A percentile compares a stretch with the other conserved stretches of the same genome.
phyloP scores from a whole-genome alignment of 2,113 vertebrate genomes.

The Fregata magnificens region DNA sequence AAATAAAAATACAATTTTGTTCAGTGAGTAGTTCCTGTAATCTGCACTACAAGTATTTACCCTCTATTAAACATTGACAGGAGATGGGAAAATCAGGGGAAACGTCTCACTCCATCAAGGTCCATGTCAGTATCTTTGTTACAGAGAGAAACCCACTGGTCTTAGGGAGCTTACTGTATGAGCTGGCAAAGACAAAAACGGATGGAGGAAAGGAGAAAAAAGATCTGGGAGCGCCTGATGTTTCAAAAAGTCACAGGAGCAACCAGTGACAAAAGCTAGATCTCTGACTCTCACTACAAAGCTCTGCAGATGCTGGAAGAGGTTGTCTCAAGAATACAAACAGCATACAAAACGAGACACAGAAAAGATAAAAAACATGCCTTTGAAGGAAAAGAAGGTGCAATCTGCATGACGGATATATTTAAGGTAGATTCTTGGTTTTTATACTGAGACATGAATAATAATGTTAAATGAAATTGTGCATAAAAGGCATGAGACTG shows the following conservation, averaged over 20 bases:
- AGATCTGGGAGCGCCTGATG: rapidly evolving
- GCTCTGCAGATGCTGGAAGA: not conserved
- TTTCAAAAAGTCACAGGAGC: not conserved
- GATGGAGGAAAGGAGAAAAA: not conserved
- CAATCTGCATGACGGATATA: not conserved
- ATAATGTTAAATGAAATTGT: not conserved
- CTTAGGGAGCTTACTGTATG: not conserved
- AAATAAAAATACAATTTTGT: not conserved
- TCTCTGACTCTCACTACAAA: not conserved
- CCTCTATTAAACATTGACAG: not conserved
- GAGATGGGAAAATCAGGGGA: not conserved
- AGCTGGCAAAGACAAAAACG: not conserved
- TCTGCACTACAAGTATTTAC: not conserved
- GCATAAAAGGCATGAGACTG: not conserved
- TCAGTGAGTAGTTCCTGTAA: not conserved
- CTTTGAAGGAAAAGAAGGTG: not conserved
- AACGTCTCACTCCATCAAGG: rapidly evolving
- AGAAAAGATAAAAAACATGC: not conserved
- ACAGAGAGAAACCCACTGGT: not conserved
- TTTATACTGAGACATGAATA: not conserved
- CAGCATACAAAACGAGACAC: not conserved
- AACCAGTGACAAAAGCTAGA: not conserved
- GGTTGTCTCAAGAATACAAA: not conserved
- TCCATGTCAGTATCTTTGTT: not conserved
- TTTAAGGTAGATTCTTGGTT: not conserved